These are phyloP conservation scores for Drosophila jambulina DNA, from an alignment of 1,140 invertebrate species.

Conservation along the genomic window DNA sequence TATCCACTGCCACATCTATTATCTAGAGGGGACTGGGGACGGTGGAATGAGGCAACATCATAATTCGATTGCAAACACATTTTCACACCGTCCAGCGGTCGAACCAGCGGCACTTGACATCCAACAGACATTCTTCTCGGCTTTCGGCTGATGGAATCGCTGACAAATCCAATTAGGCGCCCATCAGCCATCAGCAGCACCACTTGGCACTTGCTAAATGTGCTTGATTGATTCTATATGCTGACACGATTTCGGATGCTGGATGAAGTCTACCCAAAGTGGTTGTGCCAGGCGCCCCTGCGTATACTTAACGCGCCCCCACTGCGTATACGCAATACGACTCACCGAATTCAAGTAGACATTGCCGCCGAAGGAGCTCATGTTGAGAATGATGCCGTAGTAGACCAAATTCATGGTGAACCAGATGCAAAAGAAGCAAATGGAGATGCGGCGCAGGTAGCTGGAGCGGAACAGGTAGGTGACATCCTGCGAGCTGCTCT, in stretches of 20 bases:
- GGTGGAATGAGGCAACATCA: constrained; percentile 54
- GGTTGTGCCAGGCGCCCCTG: constrained; percentile 24
- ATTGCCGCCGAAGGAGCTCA: constrained; percentile 90
- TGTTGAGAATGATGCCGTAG: constrained; percentile 90
- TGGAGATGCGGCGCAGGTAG: constrained; percentile 88
- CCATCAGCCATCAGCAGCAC: constrained; percentile 40
- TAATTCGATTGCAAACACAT: constrained; percentile 77
- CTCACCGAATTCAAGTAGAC: constrained; percentile 89
- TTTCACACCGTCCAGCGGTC: constrained; percentile 42
- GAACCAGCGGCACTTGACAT: constrained; percentile 37
- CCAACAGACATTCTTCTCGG: constrained; percentile 32
- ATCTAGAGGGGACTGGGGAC: neutral
- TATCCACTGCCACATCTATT: constrained; percentile 15
- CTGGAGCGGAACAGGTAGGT: constrained; percentile 88
- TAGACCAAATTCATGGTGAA: constrained; percentile 91
- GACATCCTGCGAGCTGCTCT: constrained; percentile 86
- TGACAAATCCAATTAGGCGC: constrained; percentile 76
- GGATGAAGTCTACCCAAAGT: constrained; percentile 25
- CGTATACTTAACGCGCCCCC: constrained; percentile 13
- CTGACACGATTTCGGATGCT: constrained; percentile 41
- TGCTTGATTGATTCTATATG: constrained; percentile 54
- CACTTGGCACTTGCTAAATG: constrained; percentile 71
- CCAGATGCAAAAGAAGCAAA: constrained; percentile 90
- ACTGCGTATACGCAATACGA: constrained; percentile 45
- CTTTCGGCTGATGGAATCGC: constrained; percentile 23